Evolutionary conservation across 2,113 vertebrate genomes (phyloP).

Genomic region (Colistium nudipinnis): DNA sequence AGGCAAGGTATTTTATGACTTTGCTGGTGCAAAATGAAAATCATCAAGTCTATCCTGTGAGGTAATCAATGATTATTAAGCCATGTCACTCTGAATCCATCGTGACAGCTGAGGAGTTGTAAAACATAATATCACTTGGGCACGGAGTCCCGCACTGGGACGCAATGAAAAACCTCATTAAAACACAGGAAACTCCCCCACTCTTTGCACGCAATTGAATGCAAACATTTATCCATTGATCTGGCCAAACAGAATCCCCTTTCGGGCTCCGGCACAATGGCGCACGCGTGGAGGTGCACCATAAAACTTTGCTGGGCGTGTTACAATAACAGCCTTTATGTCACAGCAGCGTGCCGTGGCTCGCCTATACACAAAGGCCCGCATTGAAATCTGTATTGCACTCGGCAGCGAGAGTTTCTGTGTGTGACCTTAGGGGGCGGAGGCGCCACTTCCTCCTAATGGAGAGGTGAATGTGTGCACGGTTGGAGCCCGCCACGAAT

Average conservation of each 20-base stretch:
- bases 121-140: conserved; percentile 23
- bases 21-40: too few relatives aligned
- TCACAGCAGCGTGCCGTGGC: conserved; percentile 34
- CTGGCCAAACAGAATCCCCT: conserved; percentile 34
- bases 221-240: conserved; percentile 66
- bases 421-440: conserved; percentile 67
- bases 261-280: conserved; percentile 30
- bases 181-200: conserved; percentile 32
- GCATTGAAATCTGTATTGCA: conserved; percentile 71
- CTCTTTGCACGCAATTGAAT: conserved; percentile 53
- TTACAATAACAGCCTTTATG: conserved; percentile 73
- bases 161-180: conserved; percentile 41
- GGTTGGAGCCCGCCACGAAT: conserved; percentile 47
- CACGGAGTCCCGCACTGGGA: conserved; percentile 11
- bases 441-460: conserved; percentile 66
- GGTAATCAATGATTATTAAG: too few relatives aligned
- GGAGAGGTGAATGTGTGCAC: conserved; percentile 43
- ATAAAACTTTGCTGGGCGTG: conserved; percentile 63
- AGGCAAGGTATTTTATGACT: too few relatives aligned
- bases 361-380: conserved; percentile 63
- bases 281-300: conserved; percentile 55
- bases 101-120: not conserved
- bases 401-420: conserved; percentile 58
- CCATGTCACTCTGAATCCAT: not conserved
- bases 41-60: too few relatives aligned